These are phyloP conservation scores for Spilosoma lubricipeda DNA, from an alignment of 2,888 invertebrate species.

Conservation along the genomic window DNA sequence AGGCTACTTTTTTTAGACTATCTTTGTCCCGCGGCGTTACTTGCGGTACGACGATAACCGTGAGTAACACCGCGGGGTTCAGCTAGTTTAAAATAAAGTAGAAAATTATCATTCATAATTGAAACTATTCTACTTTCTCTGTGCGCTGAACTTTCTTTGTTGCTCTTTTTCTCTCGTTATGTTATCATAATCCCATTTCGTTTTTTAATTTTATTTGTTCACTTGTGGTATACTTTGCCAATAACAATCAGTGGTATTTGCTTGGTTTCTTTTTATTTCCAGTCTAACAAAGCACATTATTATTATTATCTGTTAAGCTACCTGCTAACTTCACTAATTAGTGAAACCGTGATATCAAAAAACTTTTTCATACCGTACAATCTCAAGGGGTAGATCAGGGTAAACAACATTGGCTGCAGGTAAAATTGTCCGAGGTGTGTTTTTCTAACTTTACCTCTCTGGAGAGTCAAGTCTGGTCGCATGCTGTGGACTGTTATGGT, in stretches of 20 bases:
- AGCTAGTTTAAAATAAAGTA: too few species aligned
- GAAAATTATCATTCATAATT: too few species aligned
- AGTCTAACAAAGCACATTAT: neutral
- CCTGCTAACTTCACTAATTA: neutral
- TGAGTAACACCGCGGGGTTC: too few species aligned
- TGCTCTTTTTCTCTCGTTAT: neutral
- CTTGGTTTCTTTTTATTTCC: neutral
- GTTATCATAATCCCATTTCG: neutral
- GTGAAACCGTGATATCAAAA: constrained; percentile 3
- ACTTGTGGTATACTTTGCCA: neutral
- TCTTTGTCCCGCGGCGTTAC: too few species aligned
- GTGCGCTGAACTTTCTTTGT: neutral
- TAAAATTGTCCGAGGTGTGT: neutral
- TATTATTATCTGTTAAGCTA: neutral
- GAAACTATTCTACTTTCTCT: neutral
- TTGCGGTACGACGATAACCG: too few species aligned
- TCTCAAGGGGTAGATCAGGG: neutral
- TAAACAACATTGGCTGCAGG: constrained; percentile 1
- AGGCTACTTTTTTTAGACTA: too few species aligned
- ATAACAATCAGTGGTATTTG: neutral
- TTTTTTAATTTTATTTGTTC: neutral
- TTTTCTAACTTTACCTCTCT: constrained; percentile 6
- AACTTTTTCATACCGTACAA: constrained; percentile 4
- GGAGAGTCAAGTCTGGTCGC: neutral
- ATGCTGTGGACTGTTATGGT: neutral